Base-by-base conservation (phyloP, 1,140 invertebrate species). In the Schlechtendalia chinensis region DNA sequence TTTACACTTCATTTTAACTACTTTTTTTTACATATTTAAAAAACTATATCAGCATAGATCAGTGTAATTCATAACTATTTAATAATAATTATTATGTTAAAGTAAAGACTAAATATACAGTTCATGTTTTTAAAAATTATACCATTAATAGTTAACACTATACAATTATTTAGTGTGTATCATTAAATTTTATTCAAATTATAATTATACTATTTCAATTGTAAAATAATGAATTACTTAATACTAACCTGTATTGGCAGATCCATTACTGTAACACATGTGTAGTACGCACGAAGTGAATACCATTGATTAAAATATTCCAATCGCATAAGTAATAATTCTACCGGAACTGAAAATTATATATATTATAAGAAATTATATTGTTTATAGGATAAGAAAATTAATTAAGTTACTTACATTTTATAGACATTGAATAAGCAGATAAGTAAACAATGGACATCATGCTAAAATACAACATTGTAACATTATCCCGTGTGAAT, bases 221-320 rank as follows among this genome's bases (percentile, higher is more conserved):
- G 27, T 24, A 69, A 69, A 69, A 24, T 50, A 27, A 69, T 69
- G 27, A 69, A 0, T 45, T 50, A 53, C 39, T 39, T 47, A 47
- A 50, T 8, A 50, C 5, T 12, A 50, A 91, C 91, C 87, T 97
- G 95, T 81, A 94, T 90, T 5, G 95, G 94, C 82, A 96, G 87
- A 85, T 96, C 93, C 0, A 94, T 91, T 54, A 96, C 84, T n/a
- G 94, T 92, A 65, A 94, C 92, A 19, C 95, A 93, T 12, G 93
- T 86, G 84, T 95, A 97, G 86, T 96, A 96, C 0, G 94, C 91
- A 80, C 91, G 91, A 8, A 96, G 85, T 19, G 93, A 94, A 86
- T 97, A 97, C 95, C 95, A 98, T 79, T 94, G 91, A 86, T 98
- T 98, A 77, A 96, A 93, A 84, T 96, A 93, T 84, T 98, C 96